Evolutionary conservation across 2,888 invertebrate species (phyloP).

Genomic region (Xestia rhomboidea): DNA sequence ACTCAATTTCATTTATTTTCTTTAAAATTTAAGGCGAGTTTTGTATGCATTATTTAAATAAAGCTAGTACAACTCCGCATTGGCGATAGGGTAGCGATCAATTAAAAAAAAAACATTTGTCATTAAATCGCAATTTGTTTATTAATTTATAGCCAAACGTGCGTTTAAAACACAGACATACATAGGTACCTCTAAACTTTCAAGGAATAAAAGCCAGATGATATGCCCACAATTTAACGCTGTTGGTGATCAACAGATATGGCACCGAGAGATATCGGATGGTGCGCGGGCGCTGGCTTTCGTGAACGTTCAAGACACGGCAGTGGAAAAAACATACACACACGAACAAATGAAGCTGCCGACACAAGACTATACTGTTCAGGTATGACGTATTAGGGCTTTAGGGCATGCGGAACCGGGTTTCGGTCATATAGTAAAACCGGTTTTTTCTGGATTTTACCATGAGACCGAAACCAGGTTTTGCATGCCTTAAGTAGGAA

Average conservation of each 20-base stretch:
- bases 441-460: no score
- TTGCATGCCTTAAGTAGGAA: neutral
- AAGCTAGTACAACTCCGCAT: neutral
- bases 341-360: constrained; percentile 76
- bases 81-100: neutral
- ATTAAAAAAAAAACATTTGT: neutral
- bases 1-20: no score
- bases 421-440: no score
- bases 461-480: no score
- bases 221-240: neutral
- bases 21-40: neutral
- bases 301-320: constrained; percentile 79
- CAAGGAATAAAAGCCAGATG: neutral
- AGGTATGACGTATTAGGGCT: constrained; percentile 63
- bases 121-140: neutral
- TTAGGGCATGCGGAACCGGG: neutral
- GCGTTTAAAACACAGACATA: no score
- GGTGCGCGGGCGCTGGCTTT: constrained; percentile 90
- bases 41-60: constrained; percentile 2
- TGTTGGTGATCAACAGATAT: constrained; percentile 78
- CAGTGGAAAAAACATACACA: constrained; percentile 65
- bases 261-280: constrained; percentile 88
- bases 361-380: constrained; percentile 63
- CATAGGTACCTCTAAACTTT: neutral
- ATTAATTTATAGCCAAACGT: neutral